Conservation (phyloP, 2,888 invertebrate genomes). For the Crossocerus cetratus region DNA sequence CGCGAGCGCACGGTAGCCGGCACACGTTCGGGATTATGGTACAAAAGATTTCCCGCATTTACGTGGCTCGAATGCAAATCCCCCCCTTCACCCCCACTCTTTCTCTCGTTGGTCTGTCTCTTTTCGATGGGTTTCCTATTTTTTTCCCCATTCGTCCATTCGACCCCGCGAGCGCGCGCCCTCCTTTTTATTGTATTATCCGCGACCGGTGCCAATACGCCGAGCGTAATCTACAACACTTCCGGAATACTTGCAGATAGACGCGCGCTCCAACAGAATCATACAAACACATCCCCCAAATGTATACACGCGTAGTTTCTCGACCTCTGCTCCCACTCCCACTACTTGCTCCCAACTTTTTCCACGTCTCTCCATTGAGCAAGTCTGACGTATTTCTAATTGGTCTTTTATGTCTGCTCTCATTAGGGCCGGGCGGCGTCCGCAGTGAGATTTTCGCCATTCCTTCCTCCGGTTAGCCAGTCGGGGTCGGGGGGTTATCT, state of each 20-base stretch:
- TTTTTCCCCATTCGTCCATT: constrained; percentile 18
- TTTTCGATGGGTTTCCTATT: constrained; percentile 39
- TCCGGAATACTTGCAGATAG: neutral
- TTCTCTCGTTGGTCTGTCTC: constrained; percentile 26
- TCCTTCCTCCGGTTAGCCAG: no score
- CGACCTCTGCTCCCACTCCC: no score
- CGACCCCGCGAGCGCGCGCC: neutral
- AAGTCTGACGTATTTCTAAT: no score
- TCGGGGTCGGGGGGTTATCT: neutral
- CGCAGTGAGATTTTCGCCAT: neutral
- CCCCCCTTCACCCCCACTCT: neutral
- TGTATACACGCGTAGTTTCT: no score
- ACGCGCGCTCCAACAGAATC: neutral
- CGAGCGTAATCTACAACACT: neutral
- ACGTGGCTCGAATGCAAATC: constrained; percentile 67
- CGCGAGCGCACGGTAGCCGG: constrained; percentile 19
- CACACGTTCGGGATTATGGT: constrained; percentile 62
- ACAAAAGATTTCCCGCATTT: constrained; percentile 68
- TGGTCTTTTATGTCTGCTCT: neutral
- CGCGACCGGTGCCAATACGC: neutral
- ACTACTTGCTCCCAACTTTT: no score
- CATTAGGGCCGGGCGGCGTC: constrained; percentile 8
- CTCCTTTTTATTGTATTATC: constrained; percentile 19
- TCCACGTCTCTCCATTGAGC: no score
- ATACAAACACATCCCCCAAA: no score